phyloP scores from a whole-genome alignment of 1,140 invertebrate genomes.

The Hyposmocoma kahamanoa region DNA sequence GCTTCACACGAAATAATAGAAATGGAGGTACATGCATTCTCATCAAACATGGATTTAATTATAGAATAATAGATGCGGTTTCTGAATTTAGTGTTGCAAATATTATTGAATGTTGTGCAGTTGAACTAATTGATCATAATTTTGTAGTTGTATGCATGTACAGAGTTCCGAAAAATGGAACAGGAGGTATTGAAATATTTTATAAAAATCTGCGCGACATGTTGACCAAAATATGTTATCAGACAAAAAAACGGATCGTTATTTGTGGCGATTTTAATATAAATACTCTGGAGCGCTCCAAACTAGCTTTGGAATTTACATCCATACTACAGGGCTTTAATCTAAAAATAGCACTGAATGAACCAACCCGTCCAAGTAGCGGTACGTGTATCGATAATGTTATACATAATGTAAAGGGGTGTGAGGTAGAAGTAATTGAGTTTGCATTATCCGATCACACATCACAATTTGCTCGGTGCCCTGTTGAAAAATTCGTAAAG shows the following conservation, averaged over 20 bases:
- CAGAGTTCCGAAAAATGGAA: slow-evolving; percentile 1
- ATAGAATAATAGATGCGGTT: neutral
- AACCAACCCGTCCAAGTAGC: neutral
- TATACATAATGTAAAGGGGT: neutral
- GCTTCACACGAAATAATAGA: neutral
- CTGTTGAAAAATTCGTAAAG: neutral
- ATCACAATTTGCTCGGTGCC: neutral
- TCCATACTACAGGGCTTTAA: neutral
- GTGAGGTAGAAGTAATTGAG: neutral
- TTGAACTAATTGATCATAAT: slow-evolving; percentile 1
- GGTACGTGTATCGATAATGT: neutral
- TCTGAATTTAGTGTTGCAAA: neutral
- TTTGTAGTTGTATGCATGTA: slow-evolving; percentile 4
- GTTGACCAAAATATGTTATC: neutral
- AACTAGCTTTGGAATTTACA: neutral
- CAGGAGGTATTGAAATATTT: slow-evolving; percentile 1
- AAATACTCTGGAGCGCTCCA: slow-evolving; percentile 1
- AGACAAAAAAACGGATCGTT: slow-evolving; percentile 3
- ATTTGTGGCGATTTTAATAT: slow-evolving; percentile 9
- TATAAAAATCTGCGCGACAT: neutral
- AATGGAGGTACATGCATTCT: slow-evolving; percentile 6
- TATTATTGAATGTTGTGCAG: slow-evolving; percentile 6
- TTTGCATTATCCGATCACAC: neutral
- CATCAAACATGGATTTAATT: neutral
- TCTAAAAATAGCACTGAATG: neutral